Base-by-base conservation (phyloP, 2,113 vertebrate species). In the Ibidorhyncha struthersii region DNA sequence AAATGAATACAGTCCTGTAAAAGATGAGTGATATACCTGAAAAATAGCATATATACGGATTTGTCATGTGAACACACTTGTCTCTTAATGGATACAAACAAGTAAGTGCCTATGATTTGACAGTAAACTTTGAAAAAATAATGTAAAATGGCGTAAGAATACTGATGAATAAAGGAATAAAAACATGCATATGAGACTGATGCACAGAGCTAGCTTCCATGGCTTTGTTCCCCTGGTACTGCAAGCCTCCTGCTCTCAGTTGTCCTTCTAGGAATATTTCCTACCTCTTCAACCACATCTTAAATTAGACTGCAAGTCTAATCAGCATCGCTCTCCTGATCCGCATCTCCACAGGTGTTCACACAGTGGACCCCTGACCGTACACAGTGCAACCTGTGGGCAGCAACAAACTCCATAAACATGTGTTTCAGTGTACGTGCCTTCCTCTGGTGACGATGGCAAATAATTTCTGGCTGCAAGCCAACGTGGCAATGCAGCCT, bases 371-470 rank as follows among this genome's bases (percentile, higher is more conserved):
- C 50, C 9, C 50, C 15, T 72, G 72, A 52, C 30, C 3, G 0
- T n/a, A 74, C 20, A 23, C 12, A 73, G 27, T 3, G 34, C 11
- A 69, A 56, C 19, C 45, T 40, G 20, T 49, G 63, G 26, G 22
- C 61, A 87, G 27, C 65, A 86, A 61, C 10, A 56, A 47, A 36
- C 45, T 58, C 50, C 36, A 70, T 14, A 53, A 89, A 82, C 32
- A 17, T 3, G 16, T 17, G 6, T 70, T 80, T 65, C 41, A 65
- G 38, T 10, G 19, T 36, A 69, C 5, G 5, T 3, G 58, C 14
- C 6, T 55, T 84, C 62, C 56, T 72, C 4, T 0, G 1, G 49
- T 69, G 25, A 84, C 0, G 0, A 52, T 2, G 7, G 69, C 30
- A 65, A 86, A 56, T 13, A 6, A 79, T 9, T 90, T 61, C 81